Conservation (phyloP, 2,888 invertebrate species). For the Melipona bicolor region DNA sequence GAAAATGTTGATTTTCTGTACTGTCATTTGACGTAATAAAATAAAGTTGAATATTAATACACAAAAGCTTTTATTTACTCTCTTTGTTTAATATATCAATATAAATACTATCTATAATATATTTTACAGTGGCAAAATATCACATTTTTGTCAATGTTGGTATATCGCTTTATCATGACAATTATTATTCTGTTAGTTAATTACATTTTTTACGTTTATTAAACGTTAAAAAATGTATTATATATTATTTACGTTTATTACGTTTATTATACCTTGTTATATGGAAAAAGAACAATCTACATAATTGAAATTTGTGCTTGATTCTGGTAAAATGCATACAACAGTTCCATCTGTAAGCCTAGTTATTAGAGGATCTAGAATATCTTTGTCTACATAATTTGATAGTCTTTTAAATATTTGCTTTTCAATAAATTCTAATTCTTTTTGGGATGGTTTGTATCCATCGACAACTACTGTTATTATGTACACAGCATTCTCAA, state of each 20-base stretch:
- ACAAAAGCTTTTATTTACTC: conserved; percentile 21
- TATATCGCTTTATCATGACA: background rate
- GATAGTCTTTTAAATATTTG: conserved; percentile 80
- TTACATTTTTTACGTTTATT: background rate
- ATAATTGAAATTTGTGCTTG: conserved; percentile 21
- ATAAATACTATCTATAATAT: background rate
- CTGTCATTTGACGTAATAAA: conserved; percentile 74
- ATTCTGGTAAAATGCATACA: conserved; percentile 76
- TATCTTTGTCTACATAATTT: conserved; percentile 81
- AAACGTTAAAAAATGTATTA: background rate
- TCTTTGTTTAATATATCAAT: conserved; percentile 4
- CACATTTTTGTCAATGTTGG: background rate
- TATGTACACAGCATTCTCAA: conserved; percentile 82
- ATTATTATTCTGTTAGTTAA: background rate
- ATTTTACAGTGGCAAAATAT: background rate
- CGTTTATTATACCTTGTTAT: conserved; percentile 1
- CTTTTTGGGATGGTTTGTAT: conserved; percentile 62
- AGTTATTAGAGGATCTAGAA: conserved; percentile 84
- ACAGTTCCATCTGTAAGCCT: conserved; percentile 83
- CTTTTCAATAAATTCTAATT: conserved; percentile 78
- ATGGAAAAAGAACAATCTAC: conserved; percentile 28
- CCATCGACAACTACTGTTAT: conserved; percentile 83
- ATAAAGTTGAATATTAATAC: conserved; percentile 74
- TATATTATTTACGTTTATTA: background rate
- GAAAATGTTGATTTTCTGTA: conserved; percentile 75